phyloP scores from a whole-genome alignment of 2,888 invertebrate species.

The Caenorhabditis doughertyi region DNA sequence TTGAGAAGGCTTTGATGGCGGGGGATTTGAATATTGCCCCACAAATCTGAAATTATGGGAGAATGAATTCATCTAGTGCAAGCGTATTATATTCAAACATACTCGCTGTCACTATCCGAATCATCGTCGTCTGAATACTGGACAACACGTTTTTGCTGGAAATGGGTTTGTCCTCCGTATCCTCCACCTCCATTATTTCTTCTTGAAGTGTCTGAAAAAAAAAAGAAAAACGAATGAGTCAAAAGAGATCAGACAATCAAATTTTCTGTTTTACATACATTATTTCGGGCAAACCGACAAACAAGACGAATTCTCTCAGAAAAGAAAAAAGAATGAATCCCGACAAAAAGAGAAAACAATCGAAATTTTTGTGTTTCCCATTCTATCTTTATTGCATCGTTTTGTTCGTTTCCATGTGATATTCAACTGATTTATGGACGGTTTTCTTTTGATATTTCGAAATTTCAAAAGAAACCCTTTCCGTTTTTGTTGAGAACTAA shows the following conservation, averaged over 20 bases:
- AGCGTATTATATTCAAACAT: not conserved
- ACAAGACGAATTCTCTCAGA: not conserved
- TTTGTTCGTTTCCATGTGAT: too few relatives aligned
- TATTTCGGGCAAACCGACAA: conserved; percentile 5
- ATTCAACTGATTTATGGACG: not conserved
- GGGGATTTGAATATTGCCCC: conserved; percentile 28
- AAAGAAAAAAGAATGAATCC: conserved; percentile 7
- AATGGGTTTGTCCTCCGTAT: conserved; percentile 39
- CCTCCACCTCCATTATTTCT: conserved; percentile 47
- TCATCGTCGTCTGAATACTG: conserved; percentile 69
- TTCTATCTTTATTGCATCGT: too few relatives aligned
- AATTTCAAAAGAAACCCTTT: conserved; percentile 3
- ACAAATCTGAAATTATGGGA: conserved; percentile 7
- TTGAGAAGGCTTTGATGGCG: conserved; percentile 10
- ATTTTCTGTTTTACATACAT: conserved; percentile 36
- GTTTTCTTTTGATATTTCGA: too few relatives aligned
- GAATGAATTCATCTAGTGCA: conserved; percentile 1
- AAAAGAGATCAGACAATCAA: conserved; percentile 17
- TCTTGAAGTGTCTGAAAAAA: conserved; percentile 63
- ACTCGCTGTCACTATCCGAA: conserved; percentile 67
- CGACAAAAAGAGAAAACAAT: conserved; percentile 7
- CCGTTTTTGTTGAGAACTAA: conserved; percentile 22
- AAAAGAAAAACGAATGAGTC: too few relatives aligned
- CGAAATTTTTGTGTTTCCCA: not conserved
- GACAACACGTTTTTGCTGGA: conserved; percentile 59